Percentiles rank a stretch among this genome's conserved stretches.
phyloP scores from a whole-genome alignment of 1,140 invertebrate species.

The Megathymus violae region DNA sequence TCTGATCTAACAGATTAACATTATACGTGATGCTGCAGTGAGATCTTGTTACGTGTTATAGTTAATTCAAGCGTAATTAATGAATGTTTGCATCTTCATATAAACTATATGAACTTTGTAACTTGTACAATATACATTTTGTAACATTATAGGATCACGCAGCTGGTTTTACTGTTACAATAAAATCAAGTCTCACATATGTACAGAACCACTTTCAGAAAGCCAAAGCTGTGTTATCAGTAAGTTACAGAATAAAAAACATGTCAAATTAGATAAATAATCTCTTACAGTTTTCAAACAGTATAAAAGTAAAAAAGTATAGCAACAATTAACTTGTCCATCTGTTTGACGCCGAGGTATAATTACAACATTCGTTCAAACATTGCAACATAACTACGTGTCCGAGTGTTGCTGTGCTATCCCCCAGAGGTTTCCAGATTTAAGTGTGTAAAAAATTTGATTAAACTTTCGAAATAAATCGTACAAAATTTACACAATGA shows the following conservation, averaged over 20 bases:
- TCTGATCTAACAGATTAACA: too few species aligned
- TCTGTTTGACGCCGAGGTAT: neutral
- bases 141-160: too few species aligned
- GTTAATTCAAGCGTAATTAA: too few species aligned
- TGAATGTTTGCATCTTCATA: too few species aligned
- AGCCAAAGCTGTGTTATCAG: neutral
- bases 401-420: too few species aligned
- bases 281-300: conserved; percentile 2
- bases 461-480: neutral
- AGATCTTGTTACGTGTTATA: too few species aligned
- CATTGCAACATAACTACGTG: too few species aligned
- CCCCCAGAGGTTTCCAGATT: neutral
- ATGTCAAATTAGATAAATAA: neutral
- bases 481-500: too few species aligned
- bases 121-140: too few species aligned
- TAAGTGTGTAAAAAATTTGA: neutral
- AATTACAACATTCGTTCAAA: neutral
- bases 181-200: neutral
- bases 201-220: neutral
- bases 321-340: neutral
- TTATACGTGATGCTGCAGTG: too few species aligned
- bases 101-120: too few species aligned
- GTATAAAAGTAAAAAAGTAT: conserved; percentile 22
- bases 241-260: neutral
- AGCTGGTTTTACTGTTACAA: too few species aligned